phyloP scores from a whole-genome alignment of 2,797 vertebrate genomes.

The Sphenodon punctatus region DNA sequence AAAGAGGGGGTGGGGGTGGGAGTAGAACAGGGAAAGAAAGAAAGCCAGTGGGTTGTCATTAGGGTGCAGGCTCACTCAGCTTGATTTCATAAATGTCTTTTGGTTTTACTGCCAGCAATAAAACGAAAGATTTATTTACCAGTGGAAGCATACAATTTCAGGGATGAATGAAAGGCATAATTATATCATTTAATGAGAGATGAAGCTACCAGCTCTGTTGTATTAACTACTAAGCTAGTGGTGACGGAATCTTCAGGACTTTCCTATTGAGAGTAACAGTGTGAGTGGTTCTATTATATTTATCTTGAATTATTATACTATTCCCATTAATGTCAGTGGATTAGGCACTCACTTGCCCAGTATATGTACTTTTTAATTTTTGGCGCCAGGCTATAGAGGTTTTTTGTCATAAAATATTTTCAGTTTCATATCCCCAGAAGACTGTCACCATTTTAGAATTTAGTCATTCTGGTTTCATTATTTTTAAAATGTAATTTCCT shows the following conservation, averaged over 20 bases:
- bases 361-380: not conserved
- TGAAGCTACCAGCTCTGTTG: slow-evolving; percentile 14
- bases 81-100: slow-evolving; percentile 25
- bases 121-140: slow-evolving; percentile 34
- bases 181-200: slow-evolving; percentile 36
- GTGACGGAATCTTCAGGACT: not conserved
- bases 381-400: not conserved
- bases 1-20: not conserved
- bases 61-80: not conserved
- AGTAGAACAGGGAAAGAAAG: not conserved
- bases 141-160: slow-evolving; percentile 23
- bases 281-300: slow-evolving; percentile 6
- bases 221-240: slow-evolving; percentile 10
- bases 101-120: slow-evolving; percentile 32
- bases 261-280: not conserved
- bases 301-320: not conserved
- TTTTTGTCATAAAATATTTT: not conserved
- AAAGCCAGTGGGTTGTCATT: not conserved
- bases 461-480: not conserved
- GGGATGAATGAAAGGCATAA: slow-evolving; percentile 48
- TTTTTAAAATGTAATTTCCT: not conserved
- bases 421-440: not conserved
- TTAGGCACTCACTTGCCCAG: not conserved
- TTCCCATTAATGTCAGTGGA: not conserved
- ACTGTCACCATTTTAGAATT: not conserved